Evolutionary conservation across 2,797 vertebrate species (phyloP).

Genomic region (Cossypha polioptera): DNA sequence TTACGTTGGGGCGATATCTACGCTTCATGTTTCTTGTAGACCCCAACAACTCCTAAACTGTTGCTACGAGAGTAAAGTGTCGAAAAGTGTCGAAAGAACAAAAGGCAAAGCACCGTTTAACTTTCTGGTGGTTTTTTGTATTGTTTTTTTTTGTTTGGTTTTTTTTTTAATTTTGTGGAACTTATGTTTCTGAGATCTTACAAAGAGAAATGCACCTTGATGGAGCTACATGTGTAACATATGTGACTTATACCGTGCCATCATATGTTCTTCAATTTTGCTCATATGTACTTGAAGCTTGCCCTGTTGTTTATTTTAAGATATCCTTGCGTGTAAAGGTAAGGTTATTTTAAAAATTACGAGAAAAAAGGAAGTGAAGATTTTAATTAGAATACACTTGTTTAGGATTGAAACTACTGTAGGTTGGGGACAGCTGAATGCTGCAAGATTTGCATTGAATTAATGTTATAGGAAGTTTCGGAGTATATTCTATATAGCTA

Average conservation of each 20-base stretch:
- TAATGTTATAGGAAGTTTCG: background rate
- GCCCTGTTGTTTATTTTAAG: background rate
- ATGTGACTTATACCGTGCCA: accelerated
- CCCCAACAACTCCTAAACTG: background rate
- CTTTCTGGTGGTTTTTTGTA: background rate
- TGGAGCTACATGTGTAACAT: background rate
- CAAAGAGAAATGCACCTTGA: background rate
- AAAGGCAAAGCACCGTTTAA: background rate
- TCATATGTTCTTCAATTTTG: background rate
- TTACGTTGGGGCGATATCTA: background rate
- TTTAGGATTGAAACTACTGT: background rate
- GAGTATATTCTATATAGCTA: background rate
- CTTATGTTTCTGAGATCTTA: background rate
- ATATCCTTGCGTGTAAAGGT: background rate
- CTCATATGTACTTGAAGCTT: background rate
- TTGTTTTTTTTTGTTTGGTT: background rate
- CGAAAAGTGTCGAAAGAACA: background rate
- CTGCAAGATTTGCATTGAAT: background rate
- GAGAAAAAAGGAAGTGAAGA: background rate
- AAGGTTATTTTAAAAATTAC: background rate
- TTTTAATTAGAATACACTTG: background rate
- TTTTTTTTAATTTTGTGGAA: background rate
- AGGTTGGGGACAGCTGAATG: background rate
- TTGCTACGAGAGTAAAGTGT: background rate
- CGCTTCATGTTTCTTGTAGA: background rate